Evolutionary conservation across 1,140 invertebrate species (phyloP).

Genomic region (Eupristina koningsbergeri): DNA sequence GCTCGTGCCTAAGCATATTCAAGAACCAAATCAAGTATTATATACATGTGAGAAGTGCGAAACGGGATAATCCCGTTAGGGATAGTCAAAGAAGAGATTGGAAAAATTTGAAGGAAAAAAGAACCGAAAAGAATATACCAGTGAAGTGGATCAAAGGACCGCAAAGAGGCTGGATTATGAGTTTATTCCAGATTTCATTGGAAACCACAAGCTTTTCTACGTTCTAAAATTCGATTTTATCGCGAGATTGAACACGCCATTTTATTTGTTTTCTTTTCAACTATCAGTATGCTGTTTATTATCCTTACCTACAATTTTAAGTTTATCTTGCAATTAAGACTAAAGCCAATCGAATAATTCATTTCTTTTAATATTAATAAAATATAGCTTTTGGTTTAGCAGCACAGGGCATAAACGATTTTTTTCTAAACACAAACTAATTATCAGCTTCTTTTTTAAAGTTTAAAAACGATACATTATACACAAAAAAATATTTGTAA

Average conservation of each 20-base stretch:
- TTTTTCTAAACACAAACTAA: no score
- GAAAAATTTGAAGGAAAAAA: slow-evolving; percentile 25
- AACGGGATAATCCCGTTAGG: slow-evolving; percentile 19
- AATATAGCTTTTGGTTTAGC: no score
- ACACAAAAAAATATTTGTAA: no score
- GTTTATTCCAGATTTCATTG: slow-evolving; percentile 10
- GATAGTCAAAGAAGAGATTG: slow-evolving; percentile 4
- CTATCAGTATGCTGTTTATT: not conserved
- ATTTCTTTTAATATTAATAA: no score
- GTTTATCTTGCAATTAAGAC: not conserved
- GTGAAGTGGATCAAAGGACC: slow-evolving; percentile 14
- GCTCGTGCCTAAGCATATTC: not conserved
- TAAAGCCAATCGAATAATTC: not conserved
- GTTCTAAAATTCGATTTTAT: slow-evolving; percentile 23
- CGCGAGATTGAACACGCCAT: slow-evolving; percentile 17
- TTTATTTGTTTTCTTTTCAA: slow-evolving; percentile 25
- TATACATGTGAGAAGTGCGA: not conserved
- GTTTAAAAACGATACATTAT: no score
- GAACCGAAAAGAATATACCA: not conserved
- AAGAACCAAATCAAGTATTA: not conserved
- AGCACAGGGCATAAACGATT: no score
- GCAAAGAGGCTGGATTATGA: slow-evolving; percentile 28
- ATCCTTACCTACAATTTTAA: not conserved
- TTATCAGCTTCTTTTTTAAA: no score
- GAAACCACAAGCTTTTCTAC: not conserved